Evolutionary conservation across 1,140 invertebrate species (phyloP).

Genomic region (Marisa cornuarietis): DNA sequence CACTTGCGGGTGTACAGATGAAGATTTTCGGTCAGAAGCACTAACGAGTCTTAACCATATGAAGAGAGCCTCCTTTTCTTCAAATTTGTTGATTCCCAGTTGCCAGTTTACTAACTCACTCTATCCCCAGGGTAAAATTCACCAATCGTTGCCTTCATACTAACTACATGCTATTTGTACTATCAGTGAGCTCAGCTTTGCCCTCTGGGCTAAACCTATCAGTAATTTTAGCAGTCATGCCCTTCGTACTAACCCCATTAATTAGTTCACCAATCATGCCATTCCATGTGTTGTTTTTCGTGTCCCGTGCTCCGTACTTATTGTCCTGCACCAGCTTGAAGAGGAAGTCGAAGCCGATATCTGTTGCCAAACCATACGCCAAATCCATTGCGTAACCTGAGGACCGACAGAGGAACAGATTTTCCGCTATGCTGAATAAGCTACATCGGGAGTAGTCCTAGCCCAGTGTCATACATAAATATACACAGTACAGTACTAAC

Average conservation of each 20-base stretch:
- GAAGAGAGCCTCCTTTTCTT: too few relatives aligned
- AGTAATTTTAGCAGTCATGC: not conserved
- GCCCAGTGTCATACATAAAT: too few relatives aligned
- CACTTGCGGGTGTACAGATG: too few relatives aligned
- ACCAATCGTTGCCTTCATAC: not conserved
- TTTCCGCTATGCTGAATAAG: not conserved
- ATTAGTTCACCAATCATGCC: slow-evolving; percentile 66
- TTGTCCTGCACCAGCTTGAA: slow-evolving; percentile 89
- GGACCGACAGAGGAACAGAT: not conserved
- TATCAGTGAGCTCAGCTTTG: not conserved
- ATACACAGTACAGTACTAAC: too few relatives aligned
- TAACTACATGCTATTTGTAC: too few relatives aligned
- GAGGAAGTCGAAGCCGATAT: slow-evolving; percentile 81
- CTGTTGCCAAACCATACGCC: slow-evolving; percentile 34
- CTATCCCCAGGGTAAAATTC: too few relatives aligned
- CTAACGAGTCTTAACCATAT: too few relatives aligned
- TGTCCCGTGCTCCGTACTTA: slow-evolving; percentile 81
- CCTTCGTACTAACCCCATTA: slow-evolving; percentile 64
- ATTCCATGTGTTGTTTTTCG: slow-evolving; percentile 75
- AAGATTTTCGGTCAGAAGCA: too few relatives aligned
- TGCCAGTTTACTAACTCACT: too few relatives aligned
- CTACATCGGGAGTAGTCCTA: too few relatives aligned
- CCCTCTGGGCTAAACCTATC: not conserved
- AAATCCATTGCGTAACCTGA: slow-evolving; percentile 61
- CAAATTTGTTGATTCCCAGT: not conserved